Evolutionary conservation across 2,797 vertebrate species (phyloP).

Genomic region (Leuciscus waleckii): DNA sequence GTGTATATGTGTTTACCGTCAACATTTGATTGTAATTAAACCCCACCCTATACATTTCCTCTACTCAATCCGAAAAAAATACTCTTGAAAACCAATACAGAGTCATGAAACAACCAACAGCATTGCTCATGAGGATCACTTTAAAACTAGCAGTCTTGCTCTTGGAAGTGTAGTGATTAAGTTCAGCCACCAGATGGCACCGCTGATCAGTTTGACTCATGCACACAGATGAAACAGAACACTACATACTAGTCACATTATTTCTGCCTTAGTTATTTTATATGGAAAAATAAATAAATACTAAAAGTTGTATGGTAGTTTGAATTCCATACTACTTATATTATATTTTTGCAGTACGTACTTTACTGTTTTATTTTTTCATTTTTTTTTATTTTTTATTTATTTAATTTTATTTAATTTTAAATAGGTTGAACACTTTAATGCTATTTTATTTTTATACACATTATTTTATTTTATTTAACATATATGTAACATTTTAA

Average conservation of each 20-base stretch:
- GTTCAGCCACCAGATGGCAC: slow-evolving; percentile 75
- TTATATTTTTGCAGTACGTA: neutral
- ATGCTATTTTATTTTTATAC: neutral
- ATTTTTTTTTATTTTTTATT: too few species aligned
- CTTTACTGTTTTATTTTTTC: neutral
- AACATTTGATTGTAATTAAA: slow-evolving; percentile 8
- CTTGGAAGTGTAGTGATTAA: slow-evolving; percentile 60
- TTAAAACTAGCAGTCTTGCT: slow-evolving; percentile 12
- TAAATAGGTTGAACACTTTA: neutral
- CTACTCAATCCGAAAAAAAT: neutral
- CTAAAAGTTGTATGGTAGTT: neutral
- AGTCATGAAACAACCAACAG: neutral
- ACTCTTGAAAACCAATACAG: neutral
- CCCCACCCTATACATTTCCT: neutral
- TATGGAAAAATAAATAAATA: too few species aligned
- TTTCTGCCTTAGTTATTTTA: neutral
- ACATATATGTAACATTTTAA: neutral
- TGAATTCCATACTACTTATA: neutral
- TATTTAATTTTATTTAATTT: neutral
- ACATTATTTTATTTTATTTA: neutral
- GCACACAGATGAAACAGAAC: neutral
- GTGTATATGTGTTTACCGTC: neutral
- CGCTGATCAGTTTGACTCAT: neutral
- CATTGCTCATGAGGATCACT: neutral
- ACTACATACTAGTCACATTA: neutral